These are phyloP conservation scores for Cottoperca gobio DNA, from an alignment of 2,797 vertebrate genomes.

Conservation along the genomic window DNA sequence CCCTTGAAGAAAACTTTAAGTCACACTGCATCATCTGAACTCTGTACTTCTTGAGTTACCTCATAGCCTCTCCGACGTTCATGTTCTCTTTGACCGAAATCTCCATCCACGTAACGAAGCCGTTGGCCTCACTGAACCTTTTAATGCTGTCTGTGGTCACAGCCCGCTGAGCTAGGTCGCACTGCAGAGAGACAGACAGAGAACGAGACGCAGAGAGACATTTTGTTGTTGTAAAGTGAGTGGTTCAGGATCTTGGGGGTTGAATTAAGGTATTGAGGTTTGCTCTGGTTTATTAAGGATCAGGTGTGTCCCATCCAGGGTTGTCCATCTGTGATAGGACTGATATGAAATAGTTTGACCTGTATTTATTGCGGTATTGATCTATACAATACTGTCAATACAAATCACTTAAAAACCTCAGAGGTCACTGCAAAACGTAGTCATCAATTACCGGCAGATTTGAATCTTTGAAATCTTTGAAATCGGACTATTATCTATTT, in stretches of 20 bases:
- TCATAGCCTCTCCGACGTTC: conserved; percentile 89
- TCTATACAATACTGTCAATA: neutral
- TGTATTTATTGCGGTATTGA: neutral
- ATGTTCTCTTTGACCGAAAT: conserved; percentile 92
- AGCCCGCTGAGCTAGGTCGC: conserved; percentile 86
- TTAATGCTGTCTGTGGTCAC: conserved; percentile 86
- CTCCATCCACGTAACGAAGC: conserved; percentile 90
- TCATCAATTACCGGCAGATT: neutral
- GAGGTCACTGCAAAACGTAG: neutral
- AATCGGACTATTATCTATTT: neutral
- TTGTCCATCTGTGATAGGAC: too few relatives aligned
- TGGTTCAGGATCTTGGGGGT: neutral
- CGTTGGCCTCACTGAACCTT: conserved; percentile 88
- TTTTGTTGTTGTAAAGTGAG: neutral
- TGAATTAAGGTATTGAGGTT: neutral
- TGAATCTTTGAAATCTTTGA: neutral
- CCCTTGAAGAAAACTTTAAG: neutral
- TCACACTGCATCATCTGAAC: neutral
- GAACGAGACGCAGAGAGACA: neutral
- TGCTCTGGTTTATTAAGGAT: neutral
- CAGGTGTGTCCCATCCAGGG: neutral
- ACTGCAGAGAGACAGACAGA: conserved; percentile 70
- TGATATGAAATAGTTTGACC: neutral
- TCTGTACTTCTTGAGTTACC: conserved; percentile 65
- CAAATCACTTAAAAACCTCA: neutral